Conservation (phyloP, 2,888 invertebrate species). For the Cantharis rufa region DNA sequence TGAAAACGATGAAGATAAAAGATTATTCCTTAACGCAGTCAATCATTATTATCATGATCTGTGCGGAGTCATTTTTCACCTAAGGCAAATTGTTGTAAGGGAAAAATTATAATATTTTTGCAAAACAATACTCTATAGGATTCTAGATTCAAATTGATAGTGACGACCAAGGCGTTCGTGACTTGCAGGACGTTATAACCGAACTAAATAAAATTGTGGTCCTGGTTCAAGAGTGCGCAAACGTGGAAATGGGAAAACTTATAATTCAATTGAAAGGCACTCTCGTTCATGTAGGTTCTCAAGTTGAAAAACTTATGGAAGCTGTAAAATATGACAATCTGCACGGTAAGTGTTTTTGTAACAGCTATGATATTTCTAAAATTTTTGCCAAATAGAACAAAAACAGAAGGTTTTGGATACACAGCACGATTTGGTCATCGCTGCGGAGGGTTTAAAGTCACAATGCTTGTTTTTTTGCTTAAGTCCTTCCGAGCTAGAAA, state of each 20-base stretch:
- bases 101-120: neutral
- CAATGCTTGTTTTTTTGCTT: neutral
- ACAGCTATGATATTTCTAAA: neutral
- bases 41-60: neutral
- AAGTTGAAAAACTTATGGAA: neutral
- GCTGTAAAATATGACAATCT: neutral
- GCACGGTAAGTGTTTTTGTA: neutral
- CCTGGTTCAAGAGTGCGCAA: neutral
- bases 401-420: neutral
- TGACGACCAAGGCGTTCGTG: neutral
- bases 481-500: neutral
- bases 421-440: neutral
- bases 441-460: neutral
- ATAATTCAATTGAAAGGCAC: neutral
- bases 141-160: neutral
- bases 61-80: neutral
- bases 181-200: neutral
- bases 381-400: neutral
- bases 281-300: neutral
- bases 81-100: neutral
- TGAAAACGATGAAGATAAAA: neutral
- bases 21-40: neutral
- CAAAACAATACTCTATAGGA: neutral
- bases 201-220: neutral
- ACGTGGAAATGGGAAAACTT: neutral